Conservation (phyloP, 2,113 vertebrate species). For the Mustela nigripes region DNA sequence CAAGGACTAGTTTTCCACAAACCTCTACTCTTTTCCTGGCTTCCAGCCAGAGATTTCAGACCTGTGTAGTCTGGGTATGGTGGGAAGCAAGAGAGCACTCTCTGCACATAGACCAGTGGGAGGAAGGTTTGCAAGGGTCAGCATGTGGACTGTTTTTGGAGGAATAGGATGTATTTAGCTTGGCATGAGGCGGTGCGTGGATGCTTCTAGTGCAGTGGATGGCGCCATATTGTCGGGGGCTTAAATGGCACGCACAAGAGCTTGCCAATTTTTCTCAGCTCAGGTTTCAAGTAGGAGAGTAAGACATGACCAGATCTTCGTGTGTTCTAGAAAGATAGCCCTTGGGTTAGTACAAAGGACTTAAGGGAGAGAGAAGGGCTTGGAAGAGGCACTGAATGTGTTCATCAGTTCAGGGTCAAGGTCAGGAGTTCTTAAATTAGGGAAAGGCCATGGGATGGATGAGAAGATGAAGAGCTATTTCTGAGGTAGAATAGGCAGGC, state of each 20-base stretch:
- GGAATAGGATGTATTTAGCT: not conserved
- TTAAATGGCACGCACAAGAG: not conserved
- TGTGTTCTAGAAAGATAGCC: not conserved
- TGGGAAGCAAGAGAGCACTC: not conserved
- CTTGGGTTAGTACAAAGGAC: not conserved
- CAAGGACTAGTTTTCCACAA: not conserved
- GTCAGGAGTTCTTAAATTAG: not conserved
- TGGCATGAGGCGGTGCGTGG: not conserved
- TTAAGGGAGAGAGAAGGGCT: not conserved
- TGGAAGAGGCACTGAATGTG: not conserved
- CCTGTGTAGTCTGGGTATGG: not conserved
- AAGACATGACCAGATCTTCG: not conserved
- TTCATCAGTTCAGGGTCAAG: not conserved
- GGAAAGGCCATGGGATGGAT: not conserved
- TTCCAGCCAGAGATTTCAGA: not conserved
- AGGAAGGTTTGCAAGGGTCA: not conserved
- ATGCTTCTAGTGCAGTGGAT: rapidly evolving
- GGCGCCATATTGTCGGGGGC: not conserved
- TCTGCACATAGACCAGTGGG: not conserved
- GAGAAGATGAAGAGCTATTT: not conserved
- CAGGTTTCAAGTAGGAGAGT: not conserved
- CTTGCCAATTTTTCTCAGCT: not conserved
- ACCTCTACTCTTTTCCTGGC: not conserved
- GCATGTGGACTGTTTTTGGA: not conserved
- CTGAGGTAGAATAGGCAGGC: not conserved